Conservation (phyloP, 2,888 invertebrate species). For the Lordiphosa fenestrarum region DNA sequence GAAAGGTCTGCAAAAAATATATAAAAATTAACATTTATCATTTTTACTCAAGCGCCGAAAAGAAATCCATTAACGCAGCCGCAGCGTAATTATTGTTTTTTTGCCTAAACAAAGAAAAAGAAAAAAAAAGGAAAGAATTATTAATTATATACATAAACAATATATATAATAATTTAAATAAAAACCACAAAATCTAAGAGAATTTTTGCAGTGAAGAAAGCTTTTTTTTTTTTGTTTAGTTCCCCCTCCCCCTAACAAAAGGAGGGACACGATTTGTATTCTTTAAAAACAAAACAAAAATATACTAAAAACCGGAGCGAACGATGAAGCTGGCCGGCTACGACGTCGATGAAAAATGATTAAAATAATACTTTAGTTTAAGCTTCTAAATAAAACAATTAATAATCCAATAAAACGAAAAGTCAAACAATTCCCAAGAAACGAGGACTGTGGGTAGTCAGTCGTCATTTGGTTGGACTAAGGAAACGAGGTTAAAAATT, state of each 20-base stretch:
- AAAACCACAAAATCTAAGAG: slow-evolving; percentile 43
- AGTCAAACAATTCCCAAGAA: slow-evolving; percentile 70
- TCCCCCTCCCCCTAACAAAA: slow-evolving; percentile 8
- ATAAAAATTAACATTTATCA: slow-evolving; percentile 32
- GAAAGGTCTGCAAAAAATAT: slow-evolving; percentile 15
- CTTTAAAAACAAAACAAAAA: slow-evolving; percentile 20
- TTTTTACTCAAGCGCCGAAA: slow-evolving; percentile 32
- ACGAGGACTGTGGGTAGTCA: slow-evolving; percentile 4
- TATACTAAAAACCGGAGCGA: too few relatives aligned
- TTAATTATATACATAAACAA: slow-evolving; percentile 63
- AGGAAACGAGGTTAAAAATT: too few relatives aligned
- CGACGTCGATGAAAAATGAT: slow-evolving; percentile 57
- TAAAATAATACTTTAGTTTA: slow-evolving; percentile 76
- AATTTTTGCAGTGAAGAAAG: slow-evolving; percentile 28
- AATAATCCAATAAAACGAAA: slow-evolving; percentile 65
- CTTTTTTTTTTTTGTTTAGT: not conserved
- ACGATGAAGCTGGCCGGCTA: too few relatives aligned
- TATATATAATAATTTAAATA: slow-evolving; percentile 41
- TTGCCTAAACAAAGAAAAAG: slow-evolving; percentile 66
- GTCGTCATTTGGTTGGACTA: slow-evolving; percentile 26
- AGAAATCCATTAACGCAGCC: slow-evolving; percentile 23
- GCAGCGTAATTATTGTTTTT: slow-evolving; percentile 60
- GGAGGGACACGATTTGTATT: slow-evolving; percentile 39
- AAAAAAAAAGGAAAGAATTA: slow-evolving; percentile 61
- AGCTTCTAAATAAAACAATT: slow-evolving; percentile 77